These are phyloP conservation scores for Drosophila anomalipes DNA, from an alignment of 2,888 invertebrate genomes.

Conservation along the genomic window DNA sequence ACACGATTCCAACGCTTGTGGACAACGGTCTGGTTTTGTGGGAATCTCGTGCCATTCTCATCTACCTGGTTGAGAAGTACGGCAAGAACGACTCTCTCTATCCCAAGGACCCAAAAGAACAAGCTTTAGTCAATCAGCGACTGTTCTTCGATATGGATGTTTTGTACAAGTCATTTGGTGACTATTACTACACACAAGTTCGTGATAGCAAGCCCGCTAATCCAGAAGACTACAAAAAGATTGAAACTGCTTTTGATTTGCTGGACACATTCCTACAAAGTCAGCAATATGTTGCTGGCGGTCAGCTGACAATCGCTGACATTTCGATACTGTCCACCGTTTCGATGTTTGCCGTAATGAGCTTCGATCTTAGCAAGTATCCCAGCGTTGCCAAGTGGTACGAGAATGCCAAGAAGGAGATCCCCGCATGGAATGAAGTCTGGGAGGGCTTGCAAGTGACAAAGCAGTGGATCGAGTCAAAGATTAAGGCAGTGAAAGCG, in stretches of 20 bases:
- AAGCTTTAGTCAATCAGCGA: slow-evolving; percentile 91
- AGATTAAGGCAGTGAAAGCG: background rate
- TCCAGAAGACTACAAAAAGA: slow-evolving; percentile 88
- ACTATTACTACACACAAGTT: slow-evolving; percentile 89
- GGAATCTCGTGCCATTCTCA: slow-evolving; percentile 93
- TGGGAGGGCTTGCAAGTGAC: slow-evolving; percentile 86
- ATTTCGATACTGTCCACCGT: slow-evolving; percentile 89
- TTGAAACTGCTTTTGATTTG: slow-evolving; percentile 89
- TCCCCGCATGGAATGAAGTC: slow-evolving; percentile 87
- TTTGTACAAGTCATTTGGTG: slow-evolving; percentile 88
- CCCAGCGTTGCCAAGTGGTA: slow-evolving; percentile 89
- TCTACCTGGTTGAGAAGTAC: slow-evolving; percentile 92
- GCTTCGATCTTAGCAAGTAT: slow-evolving; percentile 89
- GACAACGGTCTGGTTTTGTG: slow-evolving; percentile 92
- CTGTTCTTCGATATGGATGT: slow-evolving; percentile 92
- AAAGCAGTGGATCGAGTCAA: slow-evolving; percentile 41
- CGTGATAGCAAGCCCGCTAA: slow-evolving; percentile 87
- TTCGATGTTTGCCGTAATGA: slow-evolving; percentile 88
- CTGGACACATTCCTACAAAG: slow-evolving; percentile 90
- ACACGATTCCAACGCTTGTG: slow-evolving; percentile 92
- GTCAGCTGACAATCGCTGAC: slow-evolving; percentile 91
- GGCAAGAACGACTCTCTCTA: slow-evolving; percentile 90
- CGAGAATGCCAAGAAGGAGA: slow-evolving; percentile 86
- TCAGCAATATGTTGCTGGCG: slow-evolving; percentile 90
- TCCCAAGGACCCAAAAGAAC: slow-evolving; percentile 90